Base-by-base conservation (phyloP, 2,113 vertebrate species). In the Eulemur rufifrons region DNA sequence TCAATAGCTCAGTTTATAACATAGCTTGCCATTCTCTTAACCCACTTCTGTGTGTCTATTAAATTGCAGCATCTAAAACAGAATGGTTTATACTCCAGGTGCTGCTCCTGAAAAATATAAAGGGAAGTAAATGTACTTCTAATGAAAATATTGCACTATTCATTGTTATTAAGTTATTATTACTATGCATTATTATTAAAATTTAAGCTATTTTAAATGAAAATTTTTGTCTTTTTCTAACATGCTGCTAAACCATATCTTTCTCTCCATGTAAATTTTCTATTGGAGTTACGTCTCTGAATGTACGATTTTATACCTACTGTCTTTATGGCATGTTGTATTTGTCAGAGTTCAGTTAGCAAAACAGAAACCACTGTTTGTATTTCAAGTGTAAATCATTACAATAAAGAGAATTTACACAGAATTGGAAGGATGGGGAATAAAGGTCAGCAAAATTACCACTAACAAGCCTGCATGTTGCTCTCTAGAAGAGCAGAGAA, bases 361-460 rank as follows among this genome's bases (percentile, higher is more conserved):
- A 80, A 54, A 86, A 69, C 39, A 86, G 84, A 93, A 80, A 47
- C 6, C 5, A 39, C 32, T 52, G 45, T 83, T 10, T 93, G 45
- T n/a, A 96, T 73, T 52, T 39, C 54, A 54, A 56, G 29, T 64
- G 63, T 80, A 73, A 90, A 50, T 83, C 61, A 63, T 56, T 68
- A 86, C 23, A 88, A 54, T 83, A 84, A 91, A 91, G 32, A 20
- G n/a, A 88, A 94, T 63, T 77, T 77, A 61, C 50, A 82, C 27
- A 50, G 47, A 73, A 86, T 34, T 64, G 54, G 29, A 52, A 91
- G 21, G 39, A 68, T 39, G 29, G 11, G 15, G 4, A 50, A 10
- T 88, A 87, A 94, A 82, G 42, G n/a, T 91, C 76, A 91, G 59
- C 63, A 56, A 69, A 77, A n/a, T 87, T 13, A 83, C 45, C n/a